A percentile compares a stretch with the other conserved stretches of the same genome.
Conservation (phyloP, 2,888 invertebrate genomes). For the Halictus quadricinctus region DNA sequence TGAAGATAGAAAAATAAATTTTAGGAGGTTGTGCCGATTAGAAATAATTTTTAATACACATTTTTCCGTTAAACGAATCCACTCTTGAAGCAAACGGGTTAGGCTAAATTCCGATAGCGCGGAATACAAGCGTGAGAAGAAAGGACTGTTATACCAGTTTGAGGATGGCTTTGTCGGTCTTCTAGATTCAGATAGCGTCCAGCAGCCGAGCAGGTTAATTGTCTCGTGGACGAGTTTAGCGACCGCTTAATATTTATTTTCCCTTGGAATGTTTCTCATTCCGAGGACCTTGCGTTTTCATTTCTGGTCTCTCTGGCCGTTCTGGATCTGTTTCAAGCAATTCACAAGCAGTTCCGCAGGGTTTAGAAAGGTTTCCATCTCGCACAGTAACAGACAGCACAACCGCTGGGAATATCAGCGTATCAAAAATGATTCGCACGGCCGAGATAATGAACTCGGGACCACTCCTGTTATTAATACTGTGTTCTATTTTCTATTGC, state of each 20-base stretch:
- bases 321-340: background rate
- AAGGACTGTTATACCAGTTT: conserved; percentile 48
- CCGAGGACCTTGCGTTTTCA: background rate
- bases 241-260: conserved; percentile 36
- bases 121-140: conserved; percentile 54
- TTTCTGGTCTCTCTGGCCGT: background rate
- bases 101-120: conserved; percentile 34
- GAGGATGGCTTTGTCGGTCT: conserved; percentile 21
- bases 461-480: background rate
- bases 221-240: conserved; percentile 43
- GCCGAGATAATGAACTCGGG: background rate
- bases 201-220: conserved; percentile 41
- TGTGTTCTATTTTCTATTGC: background rate
- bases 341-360: background rate
- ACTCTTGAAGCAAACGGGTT: background rate
- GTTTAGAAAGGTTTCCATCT: background rate
- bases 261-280: background rate
- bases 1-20: no score
- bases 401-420: background rate
- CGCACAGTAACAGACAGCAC: background rate
- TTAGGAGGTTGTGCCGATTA: no score
- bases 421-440: conserved; percentile 5
- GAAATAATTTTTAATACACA: no score
- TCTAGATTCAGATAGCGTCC: conserved; percentile 49
- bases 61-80: no score